phyloP scores from a whole-genome alignment of 2,113 vertebrate species.

The Phaetusa simplex region DNA sequence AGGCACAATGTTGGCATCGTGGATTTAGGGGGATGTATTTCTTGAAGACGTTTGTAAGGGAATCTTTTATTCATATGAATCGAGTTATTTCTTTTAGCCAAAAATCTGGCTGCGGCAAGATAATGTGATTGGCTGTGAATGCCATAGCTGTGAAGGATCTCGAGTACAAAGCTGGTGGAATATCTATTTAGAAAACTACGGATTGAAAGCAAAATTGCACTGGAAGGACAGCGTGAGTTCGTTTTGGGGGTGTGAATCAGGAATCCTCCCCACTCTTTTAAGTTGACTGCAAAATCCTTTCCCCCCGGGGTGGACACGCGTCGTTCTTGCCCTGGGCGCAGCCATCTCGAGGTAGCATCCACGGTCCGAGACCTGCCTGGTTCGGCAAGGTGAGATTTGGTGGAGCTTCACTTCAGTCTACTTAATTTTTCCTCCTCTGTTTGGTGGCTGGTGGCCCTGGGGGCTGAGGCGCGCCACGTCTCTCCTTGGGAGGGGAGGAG shows the following conservation, averaged over 20 bases:
- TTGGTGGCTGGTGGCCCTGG: background rate
- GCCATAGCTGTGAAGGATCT: constrained; percentile 26
- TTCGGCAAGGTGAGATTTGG: background rate
- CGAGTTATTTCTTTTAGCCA: background rate
- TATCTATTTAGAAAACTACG: background rate
- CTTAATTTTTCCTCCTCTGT: background rate
- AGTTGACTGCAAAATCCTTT: background rate
- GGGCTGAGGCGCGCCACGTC: background rate
- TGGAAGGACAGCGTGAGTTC: background rate
- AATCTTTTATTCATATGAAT: constrained; percentile 50
- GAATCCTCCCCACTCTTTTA: background rate
- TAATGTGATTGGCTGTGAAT: constrained; percentile 28
- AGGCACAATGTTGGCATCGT: constrained; percentile 10
- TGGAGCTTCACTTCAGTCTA: background rate
- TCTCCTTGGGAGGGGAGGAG: background rate
- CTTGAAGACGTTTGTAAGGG: constrained; percentile 7
- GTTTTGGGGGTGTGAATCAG: background rate
- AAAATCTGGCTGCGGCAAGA: constrained; percentile 26
- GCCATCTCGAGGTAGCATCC: background rate
- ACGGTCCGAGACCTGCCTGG: background rate
- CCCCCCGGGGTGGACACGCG: accelerated
- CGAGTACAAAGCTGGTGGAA: background rate
- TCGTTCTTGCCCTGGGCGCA: background rate
- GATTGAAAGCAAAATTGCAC: background rate
- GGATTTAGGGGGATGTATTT: background rate